phyloP scores from a whole-genome alignment of 2,113 vertebrate species.

The Cheilinus undulatus region DNA sequence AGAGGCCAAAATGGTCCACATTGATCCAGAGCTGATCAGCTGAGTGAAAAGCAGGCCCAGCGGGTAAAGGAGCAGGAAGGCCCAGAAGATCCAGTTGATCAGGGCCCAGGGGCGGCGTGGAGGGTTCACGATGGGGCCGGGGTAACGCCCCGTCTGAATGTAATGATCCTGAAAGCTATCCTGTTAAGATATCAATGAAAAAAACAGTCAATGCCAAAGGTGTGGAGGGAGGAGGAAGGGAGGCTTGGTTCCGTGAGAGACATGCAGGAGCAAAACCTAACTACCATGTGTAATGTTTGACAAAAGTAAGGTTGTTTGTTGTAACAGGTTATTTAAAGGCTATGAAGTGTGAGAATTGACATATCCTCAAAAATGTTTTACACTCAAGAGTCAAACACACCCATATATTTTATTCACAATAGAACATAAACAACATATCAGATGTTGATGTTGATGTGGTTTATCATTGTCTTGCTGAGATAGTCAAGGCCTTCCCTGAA shows the following conservation, averaged over 20 bases:
- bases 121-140: slow-evolving; percentile 79
- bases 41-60: slow-evolving; percentile 86
- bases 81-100: slow-evolving; percentile 95
- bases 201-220: background rate
- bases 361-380: no score
- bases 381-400: no score
- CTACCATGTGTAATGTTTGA: background rate
- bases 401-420: no score
- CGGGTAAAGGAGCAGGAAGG: slow-evolving; percentile 88
- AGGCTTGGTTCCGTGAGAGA: background rate
- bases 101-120: slow-evolving; percentile 88
- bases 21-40: slow-evolving; percentile 89
- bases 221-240: no score
- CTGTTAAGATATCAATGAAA: slow-evolving; percentile 71
- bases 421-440: no score
- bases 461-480: no score
- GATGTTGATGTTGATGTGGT: no score
- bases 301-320: background rate
- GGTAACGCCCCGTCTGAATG: slow-evolving; percentile 86
- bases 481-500: no score
- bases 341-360: background rate
- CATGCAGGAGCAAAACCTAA: background rate
- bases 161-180: slow-evolving; percentile 94
- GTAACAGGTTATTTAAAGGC: background rate
- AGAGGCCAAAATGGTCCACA: slow-evolving; percentile 84